Conservation (phyloP, 1,140 invertebrate genomes). For the Drosophila pectinifera region DNA sequence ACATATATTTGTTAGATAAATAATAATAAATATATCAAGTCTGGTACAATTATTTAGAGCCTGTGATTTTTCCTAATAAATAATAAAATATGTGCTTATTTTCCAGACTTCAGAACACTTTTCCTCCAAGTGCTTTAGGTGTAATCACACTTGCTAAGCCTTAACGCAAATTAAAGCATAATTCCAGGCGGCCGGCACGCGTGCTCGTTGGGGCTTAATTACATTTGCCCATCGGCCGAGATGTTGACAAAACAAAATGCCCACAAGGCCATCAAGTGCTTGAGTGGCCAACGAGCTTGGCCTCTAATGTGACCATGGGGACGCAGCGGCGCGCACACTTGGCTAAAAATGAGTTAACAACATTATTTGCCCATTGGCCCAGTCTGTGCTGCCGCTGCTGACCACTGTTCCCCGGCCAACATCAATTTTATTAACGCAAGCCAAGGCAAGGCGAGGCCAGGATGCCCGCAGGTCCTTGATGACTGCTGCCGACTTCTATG, state of each 20-base stretch:
- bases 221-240: slow-evolving; percentile 43
- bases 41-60: no score
- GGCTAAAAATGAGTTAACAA: slow-evolving; percentile 76
- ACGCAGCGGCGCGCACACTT: slow-evolving; percentile 27
- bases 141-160: slow-evolving; percentile 68
- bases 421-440: slow-evolving; percentile 37
- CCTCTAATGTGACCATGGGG: slow-evolving; percentile 64
- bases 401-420: slow-evolving; percentile 21
- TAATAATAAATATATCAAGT: background rate
- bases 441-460: slow-evolving; percentile 4
- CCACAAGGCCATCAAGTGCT: slow-evolving; percentile 54
- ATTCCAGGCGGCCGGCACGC: slow-evolving; percentile 31
- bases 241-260: slow-evolving; percentile 69
- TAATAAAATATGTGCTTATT: no score
- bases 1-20: no score
- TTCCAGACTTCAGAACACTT: background rate
- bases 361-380: slow-evolving; percentile 66
- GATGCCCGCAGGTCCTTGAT: slow-evolving; percentile 55
- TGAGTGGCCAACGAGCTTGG: slow-evolving; percentile 52
- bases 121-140: slow-evolving; percentile 10
- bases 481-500: slow-evolving; percentile 33
- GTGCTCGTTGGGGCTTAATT: slow-evolving; percentile 59
- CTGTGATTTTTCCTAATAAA: no score
- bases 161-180: slow-evolving; percentile 77
- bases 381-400: background rate